Percentiles rank a stretch among this genome's conserved stretches.
Evolutionary conservation across 2,113 vertebrate genomes (phyloP).

Genomic region (Ictidomys tridecemlineatus): DNA sequence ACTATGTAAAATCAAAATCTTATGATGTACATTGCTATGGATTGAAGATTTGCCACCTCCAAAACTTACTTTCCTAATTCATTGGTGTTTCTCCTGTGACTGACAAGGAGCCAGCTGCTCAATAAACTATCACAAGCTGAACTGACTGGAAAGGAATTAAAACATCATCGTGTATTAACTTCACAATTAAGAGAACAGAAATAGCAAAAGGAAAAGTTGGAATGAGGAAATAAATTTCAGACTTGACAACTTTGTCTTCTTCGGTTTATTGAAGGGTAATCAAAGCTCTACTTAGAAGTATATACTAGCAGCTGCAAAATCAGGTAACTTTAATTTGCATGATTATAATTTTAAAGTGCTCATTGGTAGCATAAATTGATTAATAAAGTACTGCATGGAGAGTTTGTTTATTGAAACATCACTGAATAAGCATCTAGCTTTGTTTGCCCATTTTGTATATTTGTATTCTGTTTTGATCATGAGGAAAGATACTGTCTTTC

Average conservation of each 20-base stretch:
- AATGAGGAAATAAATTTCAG: background rate
- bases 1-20: conserved; percentile 26
- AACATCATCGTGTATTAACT: background rate
- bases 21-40: background rate
- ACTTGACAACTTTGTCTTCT: background rate
- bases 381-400: conserved; percentile 7
- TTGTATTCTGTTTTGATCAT: conserved; percentile 40
- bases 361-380: conserved; percentile 54
- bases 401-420: conserved; percentile 34
- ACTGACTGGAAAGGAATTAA: background rate
- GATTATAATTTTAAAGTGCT: conserved; percentile 40
- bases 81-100: background rate
- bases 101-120: background rate
- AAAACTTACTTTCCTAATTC: background rate
- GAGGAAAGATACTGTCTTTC: conserved; percentile 5
- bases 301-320: conserved; percentile 52
- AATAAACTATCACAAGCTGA: background rate
- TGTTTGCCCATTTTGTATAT: conserved; percentile 17
- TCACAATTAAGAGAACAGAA: background rate
- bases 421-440: conserved; percentile 4
- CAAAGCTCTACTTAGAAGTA: background rate
- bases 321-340: conserved; percentile 22
- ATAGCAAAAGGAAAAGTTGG: background rate
- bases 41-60: background rate
- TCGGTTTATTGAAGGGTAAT: background rate